Evolutionary conservation across 2,888 invertebrate genomes (phyloP), one percentile per base, ranked within the genome.

Genomic region (Gasteruption jaculator): DNA sequence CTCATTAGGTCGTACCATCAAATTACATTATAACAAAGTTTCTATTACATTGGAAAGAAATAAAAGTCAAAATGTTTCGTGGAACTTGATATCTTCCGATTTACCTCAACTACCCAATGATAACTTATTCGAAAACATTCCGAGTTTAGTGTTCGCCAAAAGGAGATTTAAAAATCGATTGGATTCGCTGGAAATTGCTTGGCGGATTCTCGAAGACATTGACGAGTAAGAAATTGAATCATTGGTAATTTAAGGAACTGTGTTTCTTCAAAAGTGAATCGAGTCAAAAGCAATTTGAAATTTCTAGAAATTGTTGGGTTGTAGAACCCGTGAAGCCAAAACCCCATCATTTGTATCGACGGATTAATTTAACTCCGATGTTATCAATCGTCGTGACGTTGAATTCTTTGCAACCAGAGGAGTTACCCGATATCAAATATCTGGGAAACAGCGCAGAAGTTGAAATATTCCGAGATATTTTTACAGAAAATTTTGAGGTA

Each of bases 281-380:
- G 29, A 1, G n/a, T n/a, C 39, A 3, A 18, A 44, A 19, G 46
- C 26, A 20, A 35, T 30, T 36, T 38, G 14, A 29, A 41, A 20
- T 43, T 41, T 52, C 27, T 36, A 70, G 70, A 22, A 53, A 58
- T n/a, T 69, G 68, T 27, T 61, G 60, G 50, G 54, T 71, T n/a
- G 46, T 62, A 12, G 70, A 69, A 51, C 71, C 71, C 33, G 33
- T 53, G 1, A 21, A 52, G 33, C 65, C 69, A 34, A 65, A 63
- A 41, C 63, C 64, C 6, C 56, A 54, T 36, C 68, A 71, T 45
- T 48, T 68, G 5, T 62, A 68, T 39, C 51, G 71, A 34, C 52
- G 65, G 45, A 58, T 71, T 46, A 57, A 63, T 36, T 45, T 69
- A 26, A 61, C 60, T n/a, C 46, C 59, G 18, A 52, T 53, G 5